Base-by-base conservation (phyloP, 1,140 invertebrate genomes). In the Oryzaephilus surinamensis region DNA sequence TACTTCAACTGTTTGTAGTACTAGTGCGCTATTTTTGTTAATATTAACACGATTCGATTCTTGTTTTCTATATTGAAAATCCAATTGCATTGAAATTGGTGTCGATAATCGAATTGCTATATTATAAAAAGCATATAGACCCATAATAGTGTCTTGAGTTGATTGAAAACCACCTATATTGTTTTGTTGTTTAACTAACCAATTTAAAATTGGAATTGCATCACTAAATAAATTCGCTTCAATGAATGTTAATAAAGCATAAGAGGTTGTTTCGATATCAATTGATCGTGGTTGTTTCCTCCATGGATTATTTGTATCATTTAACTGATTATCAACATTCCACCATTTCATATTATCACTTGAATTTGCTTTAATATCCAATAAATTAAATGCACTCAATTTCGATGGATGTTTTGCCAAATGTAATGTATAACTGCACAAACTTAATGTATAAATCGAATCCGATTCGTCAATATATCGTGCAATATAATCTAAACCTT, bases 401-500 rank as follows among this genome's bases (percentile, higher is more conserved):
- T 76, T 76, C 5, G 71, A 69, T 2, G 72, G 66, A 63, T 88
- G 81, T 26, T 79, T 72, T 2, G 85, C 80, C 24, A 88, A 54
- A 52, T 84, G 76, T 0, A 95, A 63, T 0, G 77, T 82, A 51
- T 88, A 87, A 0, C 77, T 71, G n/a, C 76, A 76, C 5, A 93
- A 69, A 17, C 85, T 70, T 19, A 92, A 51, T 1, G 84, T 74
- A 61, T 95, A 94, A 1, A 75, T 64, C 55, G 91, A 83, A 43
- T 55, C 50, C 23, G 81, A 72, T 29, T 71, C 72, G 12, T 79
- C 71, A 15, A 93, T 66, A 33, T 85, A 74, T 14, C 70, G 65
- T 1, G 81, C 80, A 14, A 97, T 63, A 56, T 82, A 97, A 42
- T 85, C 75, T 5, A 86, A 60, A 2, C 81, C 89, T 57, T 83